A percentile compares a stretch with the other conserved stretches of the same genome.
Conservation (phyloP, 2,797 vertebrate genomes). For the Cyprinella venusta region DNA sequence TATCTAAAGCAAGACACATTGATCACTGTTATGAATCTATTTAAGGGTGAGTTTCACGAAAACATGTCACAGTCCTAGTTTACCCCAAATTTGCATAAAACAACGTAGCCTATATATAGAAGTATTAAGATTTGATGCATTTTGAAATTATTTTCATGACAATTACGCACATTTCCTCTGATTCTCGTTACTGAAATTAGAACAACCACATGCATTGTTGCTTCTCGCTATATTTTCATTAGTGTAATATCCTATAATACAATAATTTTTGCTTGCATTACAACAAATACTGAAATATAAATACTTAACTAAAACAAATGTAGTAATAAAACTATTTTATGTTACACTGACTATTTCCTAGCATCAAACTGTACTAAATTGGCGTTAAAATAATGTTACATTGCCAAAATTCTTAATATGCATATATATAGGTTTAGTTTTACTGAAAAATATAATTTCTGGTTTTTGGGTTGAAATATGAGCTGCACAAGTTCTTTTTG, state of each 20-base stretch:
- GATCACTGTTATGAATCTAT: not conserved
- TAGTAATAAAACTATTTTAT: not conserved
- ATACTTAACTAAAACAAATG: not conserved
- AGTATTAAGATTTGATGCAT: not conserved
- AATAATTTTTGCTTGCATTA: not conserved
- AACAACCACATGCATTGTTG: not conserved
- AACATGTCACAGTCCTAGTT: not conserved
- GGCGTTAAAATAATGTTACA: not conserved
- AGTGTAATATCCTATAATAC: not conserved
- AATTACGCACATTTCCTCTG: not conserved
- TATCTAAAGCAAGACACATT: not conserved
- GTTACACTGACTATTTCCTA: not conserved
- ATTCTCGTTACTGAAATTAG: not conserved
- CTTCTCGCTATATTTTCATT: not conserved
- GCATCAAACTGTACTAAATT: not conserved
- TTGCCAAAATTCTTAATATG: not conserved
- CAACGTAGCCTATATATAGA: not conserved
- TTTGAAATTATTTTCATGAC: not conserved
- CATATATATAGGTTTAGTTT: not conserved
- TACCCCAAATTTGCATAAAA: not conserved
- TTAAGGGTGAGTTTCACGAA: not conserved
- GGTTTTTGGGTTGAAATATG: conserved; percentile 9
- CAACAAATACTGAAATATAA: not conserved
- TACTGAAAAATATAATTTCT: not conserved
- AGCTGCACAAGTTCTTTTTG: not conserved